phyloP scores from a whole-genome alignment of 2,888 invertebrate genomes.

The Galeopsomyia nigrocyanea region DNA sequence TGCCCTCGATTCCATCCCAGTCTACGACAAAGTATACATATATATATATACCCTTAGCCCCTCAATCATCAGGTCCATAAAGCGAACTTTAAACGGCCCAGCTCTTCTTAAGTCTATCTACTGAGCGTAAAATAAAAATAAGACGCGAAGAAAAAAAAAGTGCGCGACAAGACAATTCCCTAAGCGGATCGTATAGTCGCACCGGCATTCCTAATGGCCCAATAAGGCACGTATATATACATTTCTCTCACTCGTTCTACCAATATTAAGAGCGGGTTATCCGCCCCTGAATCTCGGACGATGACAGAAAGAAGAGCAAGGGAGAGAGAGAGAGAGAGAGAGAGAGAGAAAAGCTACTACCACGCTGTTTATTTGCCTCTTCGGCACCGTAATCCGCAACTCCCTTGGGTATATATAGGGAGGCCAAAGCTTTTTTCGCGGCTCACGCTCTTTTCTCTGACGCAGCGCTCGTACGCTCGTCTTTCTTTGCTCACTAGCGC shows the following conservation, averaged over 20 bases:
- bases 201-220: slow-evolving; percentile 12
- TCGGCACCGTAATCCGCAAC: slow-evolving; percentile 29
- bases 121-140: slow-evolving; percentile 13
- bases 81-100: not conserved
- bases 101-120: too few species aligned
- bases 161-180: too few species aligned
- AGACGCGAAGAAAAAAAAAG: too few species aligned
- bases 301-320: not conserved
- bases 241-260: not conserved
- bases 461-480: not conserved
- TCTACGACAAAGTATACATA: too few species aligned
- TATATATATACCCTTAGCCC: too few species aligned
- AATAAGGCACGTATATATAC: slow-evolving; percentile 23
- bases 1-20: too few species aligned
- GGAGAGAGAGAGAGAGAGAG: not conserved
- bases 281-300: slow-evolving; percentile 14
- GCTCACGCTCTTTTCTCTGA: not conserved
- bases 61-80: too few species aligned
- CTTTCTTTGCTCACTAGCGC: slow-evolving; percentile 1
- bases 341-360: too few species aligned
- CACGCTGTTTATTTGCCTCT: slow-evolving; percentile 37
- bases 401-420: not conserved
- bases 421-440: not conserved
- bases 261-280: slow-evolving; percentile 15
- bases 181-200: too few species aligned